Conservation (phyloP, 2,888 invertebrate genomes). For the Poecilobothrus nobilitatus region DNA sequence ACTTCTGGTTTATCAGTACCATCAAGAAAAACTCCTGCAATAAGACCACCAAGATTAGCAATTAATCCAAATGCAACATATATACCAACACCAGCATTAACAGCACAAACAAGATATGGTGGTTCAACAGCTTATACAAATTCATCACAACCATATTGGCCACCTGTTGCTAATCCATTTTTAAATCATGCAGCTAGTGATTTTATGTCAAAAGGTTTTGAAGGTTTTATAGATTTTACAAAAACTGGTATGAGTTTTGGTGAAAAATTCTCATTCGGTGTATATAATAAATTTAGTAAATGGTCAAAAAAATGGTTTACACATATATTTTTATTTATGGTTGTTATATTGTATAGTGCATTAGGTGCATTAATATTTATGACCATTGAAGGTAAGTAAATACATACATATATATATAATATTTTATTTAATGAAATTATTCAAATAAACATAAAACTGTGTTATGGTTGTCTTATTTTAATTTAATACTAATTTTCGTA, state of each 20-base stretch:
- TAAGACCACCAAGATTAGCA: conserved; percentile 10
- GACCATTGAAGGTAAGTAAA: conserved; percentile 62
- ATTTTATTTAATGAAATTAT: background rate
- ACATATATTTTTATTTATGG: conserved; percentile 72
- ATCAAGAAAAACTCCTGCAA: background rate
- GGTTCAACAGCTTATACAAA: conserved; percentile 18
- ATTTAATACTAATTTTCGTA: too few species aligned
- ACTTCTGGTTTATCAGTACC: background rate
- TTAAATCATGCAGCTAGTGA: conserved; percentile 52
- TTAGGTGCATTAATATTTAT: conserved; percentile 74
- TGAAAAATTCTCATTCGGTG: conserved; percentile 71
- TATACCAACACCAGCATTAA: background rate
- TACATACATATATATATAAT: background rate
- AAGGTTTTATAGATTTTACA: conserved; percentile 69
- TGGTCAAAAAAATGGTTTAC: conserved; percentile 82
- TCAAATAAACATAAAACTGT: too few species aligned
- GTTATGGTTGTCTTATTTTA: too few species aligned
- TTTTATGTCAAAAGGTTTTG: conserved; percentile 72
- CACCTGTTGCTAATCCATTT: conserved; percentile 39
- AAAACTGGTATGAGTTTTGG: conserved; percentile 76
- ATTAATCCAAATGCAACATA: conserved; percentile 11
- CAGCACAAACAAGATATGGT: conserved; percentile 12
- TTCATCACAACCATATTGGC: conserved; percentile 37
- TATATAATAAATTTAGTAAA: conserved; percentile 66
- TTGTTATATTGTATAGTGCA: conserved; percentile 68